Percentiles rank a stretch among this genome's conserved stretches.
phyloP scores from a whole-genome alignment of 2,888 invertebrate genomes.

The Hypselothyrea guttata region DNA sequence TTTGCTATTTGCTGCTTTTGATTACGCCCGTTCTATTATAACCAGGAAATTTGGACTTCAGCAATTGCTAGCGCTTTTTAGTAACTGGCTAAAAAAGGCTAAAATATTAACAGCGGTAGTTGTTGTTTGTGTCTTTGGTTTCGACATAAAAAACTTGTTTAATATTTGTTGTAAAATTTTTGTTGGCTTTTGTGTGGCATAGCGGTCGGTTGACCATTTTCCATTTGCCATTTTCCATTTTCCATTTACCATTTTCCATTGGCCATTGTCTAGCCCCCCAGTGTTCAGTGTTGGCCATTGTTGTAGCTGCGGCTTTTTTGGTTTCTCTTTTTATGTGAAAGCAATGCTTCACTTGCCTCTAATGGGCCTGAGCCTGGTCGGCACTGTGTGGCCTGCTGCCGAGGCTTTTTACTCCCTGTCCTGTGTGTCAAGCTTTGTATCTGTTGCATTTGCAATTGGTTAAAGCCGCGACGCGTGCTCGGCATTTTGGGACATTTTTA shows the following conservation, averaged over 20 bases:
- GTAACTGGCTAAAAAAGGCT: too few species aligned
- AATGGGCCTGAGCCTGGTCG: slow-evolving; percentile 16
- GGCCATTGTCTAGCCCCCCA: slow-evolving; percentile 11
- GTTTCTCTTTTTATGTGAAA: slow-evolving; percentile 9
- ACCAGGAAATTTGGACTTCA: too few species aligned
- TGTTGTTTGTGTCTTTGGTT: too few species aligned
- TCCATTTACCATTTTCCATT: slow-evolving; percentile 14
- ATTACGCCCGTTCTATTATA: too few species aligned
- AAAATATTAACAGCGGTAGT: too few species aligned
- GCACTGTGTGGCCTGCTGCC: slow-evolving; percentile 17
- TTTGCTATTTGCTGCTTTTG: too few species aligned
- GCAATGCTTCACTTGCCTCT: slow-evolving; percentile 28
- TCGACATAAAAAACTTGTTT: too few species aligned
- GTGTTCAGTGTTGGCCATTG: slow-evolving; percentile 20
- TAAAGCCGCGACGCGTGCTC: slow-evolving; percentile 21
- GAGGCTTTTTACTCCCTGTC: background rate
- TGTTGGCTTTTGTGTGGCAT: slow-evolving; percentile 6
- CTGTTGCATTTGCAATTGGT: slow-evolving; percentile 45
- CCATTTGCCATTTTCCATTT: slow-evolving; percentile 7
- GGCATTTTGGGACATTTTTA: slow-evolving; percentile 21
- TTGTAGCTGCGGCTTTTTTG: slow-evolving; percentile 14
- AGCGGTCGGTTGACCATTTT: slow-evolving; percentile 29
- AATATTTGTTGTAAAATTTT: too few species aligned
- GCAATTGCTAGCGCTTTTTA: too few species aligned
- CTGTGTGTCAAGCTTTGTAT: slow-evolving; percentile 37